Evolutionary conservation across 2,113 vertebrate genomes (phyloP), one percentile per base, ranked within the genome.

Genomic region (Anoplopoma fimbria): DNA sequence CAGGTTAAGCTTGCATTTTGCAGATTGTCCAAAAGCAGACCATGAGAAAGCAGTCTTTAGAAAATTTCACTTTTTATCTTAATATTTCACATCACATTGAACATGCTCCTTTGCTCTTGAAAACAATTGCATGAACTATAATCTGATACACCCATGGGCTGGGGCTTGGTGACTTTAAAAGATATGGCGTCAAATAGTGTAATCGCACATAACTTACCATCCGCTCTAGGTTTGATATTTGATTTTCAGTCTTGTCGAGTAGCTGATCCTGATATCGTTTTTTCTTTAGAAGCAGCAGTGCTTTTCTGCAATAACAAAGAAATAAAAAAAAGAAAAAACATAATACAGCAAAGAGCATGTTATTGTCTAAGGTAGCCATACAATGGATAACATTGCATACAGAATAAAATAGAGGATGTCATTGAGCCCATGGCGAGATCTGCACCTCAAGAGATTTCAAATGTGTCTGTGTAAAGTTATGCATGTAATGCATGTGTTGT

Each of bases 241-340:
- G 98, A 89, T 92, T 97, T 74, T 99, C 97, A 0, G 97, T 97
- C 89, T 95, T 97, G 38, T 97, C 96, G 65, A 99, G 92, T 0
- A 99, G 95, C 62, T 97, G 97, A 88, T 98, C 97, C 85, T 96
- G 96, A 88, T 97, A 98, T 4, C 96, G 95, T 62, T 98, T 99
- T 88, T 99, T 99, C 95, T 96, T 99, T 0, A 99, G 96, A 83
- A 99, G 87, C n/a, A 97, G 91, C 93, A 97, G 83, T 60, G 97
- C 97, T 83, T 97, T 97, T 49, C 97, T 98, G 91, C 1, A 77
- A 75, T 4, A 34, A 63, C 62, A 89, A 55, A 63, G 4, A 25
- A 21, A 73, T n/a, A 74, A 64, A 0, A 9, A 1, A 55, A 78
- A 75, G 23, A 21, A 27, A 13, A 23, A 19, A 23, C 14, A 15